Evolutionary conservation across 2,797 vertebrate genomes (phyloP).

Genomic region (Microcaecilia unicolor): DNA sequence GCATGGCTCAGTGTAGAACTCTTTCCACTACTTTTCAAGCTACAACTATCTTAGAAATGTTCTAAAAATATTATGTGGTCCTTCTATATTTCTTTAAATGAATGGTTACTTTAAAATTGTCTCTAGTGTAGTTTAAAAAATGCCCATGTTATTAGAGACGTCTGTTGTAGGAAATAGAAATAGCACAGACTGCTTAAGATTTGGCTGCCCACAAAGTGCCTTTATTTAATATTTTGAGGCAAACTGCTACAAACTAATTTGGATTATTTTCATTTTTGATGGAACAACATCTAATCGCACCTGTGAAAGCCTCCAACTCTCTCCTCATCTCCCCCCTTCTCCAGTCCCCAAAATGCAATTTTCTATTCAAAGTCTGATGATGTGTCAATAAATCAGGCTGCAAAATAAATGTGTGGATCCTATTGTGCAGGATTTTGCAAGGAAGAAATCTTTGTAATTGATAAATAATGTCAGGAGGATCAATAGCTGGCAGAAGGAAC

Average conservation of each 20-base stretch:
- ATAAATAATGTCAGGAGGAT: conserved; percentile 58
- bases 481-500: conserved; percentile 51
- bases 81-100: no score
- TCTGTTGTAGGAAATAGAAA: no score
- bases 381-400: conserved; percentile 46
- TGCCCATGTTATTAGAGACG: no score
- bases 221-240: not conserved
- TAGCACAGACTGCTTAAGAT: no score
- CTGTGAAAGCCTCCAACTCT: conserved; percentile 38
- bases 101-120: no score
- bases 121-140: no score
- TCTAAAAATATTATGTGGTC: no score
- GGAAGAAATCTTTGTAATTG: conserved; percentile 59
- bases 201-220: not conserved
- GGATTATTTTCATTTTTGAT: conserved; percentile 24
- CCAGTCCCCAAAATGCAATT: conserved; percentile 35
- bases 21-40: no score
- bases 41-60: no score
- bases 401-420: conserved; percentile 50
- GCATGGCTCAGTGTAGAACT: no score
- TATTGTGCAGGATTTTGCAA: conserved; percentile 32
- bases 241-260: conserved; percentile 31
- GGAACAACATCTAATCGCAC: conserved; percentile 35
- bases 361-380: conserved; percentile 39
- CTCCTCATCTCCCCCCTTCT: conserved; percentile 29